A percentile compares a stretch with the other conserved stretches of the same genome.
phyloP scores from a whole-genome alignment of 1,140 invertebrate genomes.

The Dufourea novaeangliae region DNA sequence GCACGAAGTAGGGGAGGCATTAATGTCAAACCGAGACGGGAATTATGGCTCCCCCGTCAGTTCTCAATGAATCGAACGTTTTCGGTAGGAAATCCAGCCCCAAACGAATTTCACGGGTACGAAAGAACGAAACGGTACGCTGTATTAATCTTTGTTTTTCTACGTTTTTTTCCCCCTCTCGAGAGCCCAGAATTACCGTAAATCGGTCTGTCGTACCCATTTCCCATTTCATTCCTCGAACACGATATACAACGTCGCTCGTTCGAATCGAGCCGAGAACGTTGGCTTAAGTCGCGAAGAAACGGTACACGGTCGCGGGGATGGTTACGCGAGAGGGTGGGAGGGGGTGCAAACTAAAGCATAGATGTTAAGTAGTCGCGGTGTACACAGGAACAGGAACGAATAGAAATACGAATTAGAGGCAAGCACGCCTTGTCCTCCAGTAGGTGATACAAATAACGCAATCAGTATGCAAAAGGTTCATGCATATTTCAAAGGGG shows the following conservation, averaged over 20 bases:
- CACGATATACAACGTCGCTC: not conserved
- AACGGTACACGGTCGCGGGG: not conserved
- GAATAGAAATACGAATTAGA: conserved; percentile 22
- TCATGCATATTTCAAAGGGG: conserved; percentile 80
- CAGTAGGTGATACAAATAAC: conserved; percentile 79
- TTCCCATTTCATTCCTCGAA: not conserved
- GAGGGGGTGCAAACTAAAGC: not conserved
- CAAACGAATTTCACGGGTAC: conserved; percentile 58
- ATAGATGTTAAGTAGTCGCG: not conserved
- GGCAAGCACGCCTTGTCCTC: conserved; percentile 46
- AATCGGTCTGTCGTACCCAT: not conserved
- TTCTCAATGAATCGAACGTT: conserved; percentile 82
- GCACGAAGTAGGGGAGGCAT: conserved; percentile 78
- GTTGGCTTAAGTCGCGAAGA: not conserved
- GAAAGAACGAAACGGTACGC: conserved; percentile 64
- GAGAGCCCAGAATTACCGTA: not conserved
- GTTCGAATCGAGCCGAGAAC: no score
- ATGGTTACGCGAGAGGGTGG: not conserved
- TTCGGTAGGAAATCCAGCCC: conserved; percentile 78
- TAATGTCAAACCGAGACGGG: conserved; percentile 81
- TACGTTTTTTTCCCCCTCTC: conserved; percentile 8
- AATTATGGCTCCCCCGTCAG: conserved; percentile 82
- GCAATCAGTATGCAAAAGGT: conserved; percentile 79
- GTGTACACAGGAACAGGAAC: not conserved
- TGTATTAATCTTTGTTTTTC: conserved; percentile 24